Base-by-base conservation (phyloP, 1,140 invertebrate species). In the Pentalonia nigronervosa region DNA sequence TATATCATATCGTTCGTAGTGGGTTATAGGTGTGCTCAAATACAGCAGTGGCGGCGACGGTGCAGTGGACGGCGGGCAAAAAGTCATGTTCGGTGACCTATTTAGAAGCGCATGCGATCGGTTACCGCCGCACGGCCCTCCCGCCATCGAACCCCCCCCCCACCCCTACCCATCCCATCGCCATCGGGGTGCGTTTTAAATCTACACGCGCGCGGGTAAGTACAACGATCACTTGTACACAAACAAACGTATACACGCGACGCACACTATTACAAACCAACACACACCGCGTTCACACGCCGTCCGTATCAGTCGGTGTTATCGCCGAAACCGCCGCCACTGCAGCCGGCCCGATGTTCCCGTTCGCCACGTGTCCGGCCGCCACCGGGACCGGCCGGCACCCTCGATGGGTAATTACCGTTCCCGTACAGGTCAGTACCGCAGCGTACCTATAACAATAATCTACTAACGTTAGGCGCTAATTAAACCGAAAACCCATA, bases 101-200 rank as follows among this genome's bases (percentile, higher is more conserved):
- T 93, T 84, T 93, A 25, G 81, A 21, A 83, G 91, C 91, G 81
- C 91, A 93, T 93, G 81, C 81, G 91, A 53, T 93, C 67, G n/a
- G 81, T n/a, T 41, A n/a, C 9, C 47, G 7, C 34, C 81, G 60
- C 60, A 11, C 14, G 2, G 30, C 45, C 8, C 34, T 20, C 36
- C n/a, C 56, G 20, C 7, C 21, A 21, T 8, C 17, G 41, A 41
- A 4, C 2, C 0, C 25, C 1, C 53, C 21, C n/a, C 34, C 36
- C 47, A 0, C 50, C 21, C 41, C 25, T 11, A 1, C 45, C 36
- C 34, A 36, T 21, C 14, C 34, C 48, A 48, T 48, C 60, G 30
- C 60, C 60, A 30, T 76, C 84, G 36, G 87, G 48, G 87, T 53
- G 48, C 20, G n/a, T 53, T 53, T 89, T 53, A 53, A 88, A 48